These are phyloP conservation scores for Leptodactylus fallax DNA, from an alignment of 2,797 vertebrate species.

Conservation along the genomic window DNA sequence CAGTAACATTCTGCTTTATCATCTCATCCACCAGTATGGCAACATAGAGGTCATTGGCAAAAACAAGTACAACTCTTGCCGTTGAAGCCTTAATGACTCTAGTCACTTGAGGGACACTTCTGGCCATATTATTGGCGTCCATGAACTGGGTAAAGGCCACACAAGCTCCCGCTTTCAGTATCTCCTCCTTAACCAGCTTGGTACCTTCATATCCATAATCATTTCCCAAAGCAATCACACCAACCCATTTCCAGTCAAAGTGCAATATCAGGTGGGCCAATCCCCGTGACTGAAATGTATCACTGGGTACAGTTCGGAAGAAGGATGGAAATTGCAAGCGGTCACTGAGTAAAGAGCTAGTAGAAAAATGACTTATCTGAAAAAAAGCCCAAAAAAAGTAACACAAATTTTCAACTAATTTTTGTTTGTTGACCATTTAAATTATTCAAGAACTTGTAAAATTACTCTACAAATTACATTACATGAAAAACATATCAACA, in stretches of 20 bases:
- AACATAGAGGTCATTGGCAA: slow-evolving; percentile 26
- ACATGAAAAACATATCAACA: not conserved
- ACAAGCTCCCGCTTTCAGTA: slow-evolving; percentile 32
- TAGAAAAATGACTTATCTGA: slow-evolving; percentile 55
- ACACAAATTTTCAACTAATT: not conserved
- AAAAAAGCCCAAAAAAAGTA: not conserved
- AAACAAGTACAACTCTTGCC: slow-evolving; percentile 27
- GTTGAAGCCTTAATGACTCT: slow-evolving; percentile 16
- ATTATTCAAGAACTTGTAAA: not conserved
- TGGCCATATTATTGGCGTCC: not conserved
- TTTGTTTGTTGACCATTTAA: not conserved
- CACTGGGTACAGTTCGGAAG: slow-evolving; percentile 53
- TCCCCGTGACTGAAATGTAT: slow-evolving; percentile 37
- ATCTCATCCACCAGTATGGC: slow-evolving; percentile 22
- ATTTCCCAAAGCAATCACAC: slow-evolving; percentile 39
- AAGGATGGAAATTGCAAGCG: slow-evolving; percentile 56
- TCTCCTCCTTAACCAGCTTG: slow-evolving; percentile 7
- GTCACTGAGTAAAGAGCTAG: slow-evolving; percentile 45
- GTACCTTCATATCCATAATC: slow-evolving; percentile 46
- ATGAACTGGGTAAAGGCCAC: slow-evolving; percentile 49
- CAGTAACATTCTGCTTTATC: slow-evolving; percentile 29
- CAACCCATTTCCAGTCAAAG: slow-evolving; percentile 59
- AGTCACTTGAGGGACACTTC: not conserved
- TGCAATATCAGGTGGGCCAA: slow-evolving; percentile 49
- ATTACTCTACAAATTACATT: not conserved